Conservation (phyloP, 2,797 vertebrate genomes). For the Sebastes hubbsi region DNA sequence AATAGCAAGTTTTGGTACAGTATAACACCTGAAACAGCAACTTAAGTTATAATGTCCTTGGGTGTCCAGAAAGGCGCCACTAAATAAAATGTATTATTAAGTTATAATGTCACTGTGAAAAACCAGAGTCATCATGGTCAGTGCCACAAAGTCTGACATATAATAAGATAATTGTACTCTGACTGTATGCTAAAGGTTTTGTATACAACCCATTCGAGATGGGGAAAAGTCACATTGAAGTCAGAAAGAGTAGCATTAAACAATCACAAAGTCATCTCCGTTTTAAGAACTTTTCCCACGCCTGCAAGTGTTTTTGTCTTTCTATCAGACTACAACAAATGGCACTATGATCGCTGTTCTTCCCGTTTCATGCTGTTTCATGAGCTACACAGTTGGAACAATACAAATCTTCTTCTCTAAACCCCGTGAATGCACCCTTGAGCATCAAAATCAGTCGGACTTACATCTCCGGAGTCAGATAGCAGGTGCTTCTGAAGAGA, state of each 20-base stretch:
- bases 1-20: background rate
- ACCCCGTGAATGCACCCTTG: background rate
- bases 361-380: background rate
- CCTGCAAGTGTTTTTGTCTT: background rate
- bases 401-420: background rate
- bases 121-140: background rate
- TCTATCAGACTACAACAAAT: background rate
- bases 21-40: background rate
- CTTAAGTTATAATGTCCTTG: background rate
- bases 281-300: background rate
- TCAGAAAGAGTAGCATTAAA: background rate
- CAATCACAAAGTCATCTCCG: background rate
- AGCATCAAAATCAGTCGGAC: conserved; percentile 39
- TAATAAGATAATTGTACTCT: background rate
- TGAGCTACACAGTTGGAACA: background rate
- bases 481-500: conserved; percentile 81
- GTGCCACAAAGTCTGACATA: background rate
- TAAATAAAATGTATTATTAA: background rate
- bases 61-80: too few relatives aligned
- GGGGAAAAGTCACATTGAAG: background rate
- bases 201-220: background rate
- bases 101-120: background rate
- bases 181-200: background rate
- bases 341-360: background rate
- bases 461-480: conserved; percentile 78